Conservation (phyloP, 2,113 vertebrate species). For the Albula goreensis region DNA sequence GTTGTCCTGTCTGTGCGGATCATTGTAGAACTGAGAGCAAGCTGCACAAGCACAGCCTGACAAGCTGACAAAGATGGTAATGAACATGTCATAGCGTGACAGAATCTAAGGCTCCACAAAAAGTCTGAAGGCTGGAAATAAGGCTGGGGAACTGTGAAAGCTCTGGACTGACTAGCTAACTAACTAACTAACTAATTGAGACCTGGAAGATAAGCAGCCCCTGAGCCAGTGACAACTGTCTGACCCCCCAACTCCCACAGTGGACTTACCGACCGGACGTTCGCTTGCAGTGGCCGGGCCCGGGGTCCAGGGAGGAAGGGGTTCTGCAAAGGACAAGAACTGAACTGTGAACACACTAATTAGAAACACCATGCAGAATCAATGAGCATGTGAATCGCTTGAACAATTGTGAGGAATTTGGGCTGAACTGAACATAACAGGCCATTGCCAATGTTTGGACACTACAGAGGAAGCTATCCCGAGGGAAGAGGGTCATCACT, state of each 20-base stretch:
- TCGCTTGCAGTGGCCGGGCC: neutral
- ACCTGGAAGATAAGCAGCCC: neutral
- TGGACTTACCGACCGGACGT: neutral
- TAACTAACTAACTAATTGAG: no score
- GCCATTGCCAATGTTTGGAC: neutral
- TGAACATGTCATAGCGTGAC: slow-evolving; percentile 62
- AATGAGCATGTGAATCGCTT: neutral
- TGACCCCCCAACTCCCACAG: neutral
- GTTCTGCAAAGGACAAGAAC: neutral
- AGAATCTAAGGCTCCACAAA: slow-evolving; percentile 32
- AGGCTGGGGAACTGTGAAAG: slow-evolving; percentile 28
- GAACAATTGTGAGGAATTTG: neutral
- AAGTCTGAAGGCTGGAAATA: slow-evolving; percentile 50
- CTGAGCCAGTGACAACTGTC: neutral
- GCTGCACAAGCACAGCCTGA: slow-evolving; percentile 41
- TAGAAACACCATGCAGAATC: neutral
- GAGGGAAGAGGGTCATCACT: no score
- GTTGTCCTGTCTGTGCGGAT: slow-evolving; percentile 45
- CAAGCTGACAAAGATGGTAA: slow-evolving; percentile 49
- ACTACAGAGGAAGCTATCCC: no score
- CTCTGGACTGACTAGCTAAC: neutral
- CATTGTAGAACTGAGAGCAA: slow-evolving; percentile 45
- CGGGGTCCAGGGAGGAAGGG: neutral
- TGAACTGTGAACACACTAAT: neutral
- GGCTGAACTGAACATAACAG: neutral